Conservation (phyloP, 92 coral and sea anemone species). For the Umimayanthus kanabou region DNA sequence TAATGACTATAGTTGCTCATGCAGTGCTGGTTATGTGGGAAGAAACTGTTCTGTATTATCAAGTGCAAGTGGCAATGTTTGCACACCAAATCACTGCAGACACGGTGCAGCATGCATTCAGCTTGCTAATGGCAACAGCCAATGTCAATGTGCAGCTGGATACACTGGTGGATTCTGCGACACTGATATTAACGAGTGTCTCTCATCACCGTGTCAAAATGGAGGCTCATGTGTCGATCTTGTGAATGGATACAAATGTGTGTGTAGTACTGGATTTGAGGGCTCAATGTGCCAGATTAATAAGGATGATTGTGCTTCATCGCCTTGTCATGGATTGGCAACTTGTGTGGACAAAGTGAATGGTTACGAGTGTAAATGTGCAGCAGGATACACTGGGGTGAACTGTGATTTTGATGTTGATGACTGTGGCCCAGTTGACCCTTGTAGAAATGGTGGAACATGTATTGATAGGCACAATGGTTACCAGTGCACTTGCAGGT, state of each 20-base stretch:
- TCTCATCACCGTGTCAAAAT: conserved; percentile 76
- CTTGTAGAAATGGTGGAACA: conserved; percentile 94
- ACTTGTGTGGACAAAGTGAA: conserved; percentile 83
- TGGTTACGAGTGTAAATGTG: conserved; percentile 82
- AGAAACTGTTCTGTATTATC: conserved; percentile 72
- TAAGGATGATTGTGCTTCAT: conserved; percentile 64
- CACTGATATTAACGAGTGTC: conserved; percentile 89
- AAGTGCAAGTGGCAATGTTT: conserved; percentile 40
- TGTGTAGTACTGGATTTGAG: conserved; percentile 80
- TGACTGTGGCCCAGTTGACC: conserved; percentile 87
- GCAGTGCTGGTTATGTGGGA: conserved; percentile 75
- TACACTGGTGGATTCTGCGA: conserved; percentile 89
- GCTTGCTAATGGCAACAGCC: conserved; percentile 55
- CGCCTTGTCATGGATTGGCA: conserved; percentile 83
- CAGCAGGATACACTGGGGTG: conserved; percentile 87
- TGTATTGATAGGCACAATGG: conserved; percentile 82
- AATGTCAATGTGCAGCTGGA: conserved; percentile 78
- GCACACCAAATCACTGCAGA: conserved; percentile 75
- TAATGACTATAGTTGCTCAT: conserved; percentile 85
- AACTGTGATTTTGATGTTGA: conserved; percentile 78
- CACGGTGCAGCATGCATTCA: conserved; percentile 81
- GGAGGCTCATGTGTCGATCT: conserved; percentile 83
- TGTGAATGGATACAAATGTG: conserved; percentile 88
- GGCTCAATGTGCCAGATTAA: conserved; percentile 71
- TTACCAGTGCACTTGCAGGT: conserved; percentile 94